These are phyloP conservation scores for Leptopterna dolabrata DNA, from an alignment of 2,888 invertebrate species.

Conservation along the genomic window DNA sequence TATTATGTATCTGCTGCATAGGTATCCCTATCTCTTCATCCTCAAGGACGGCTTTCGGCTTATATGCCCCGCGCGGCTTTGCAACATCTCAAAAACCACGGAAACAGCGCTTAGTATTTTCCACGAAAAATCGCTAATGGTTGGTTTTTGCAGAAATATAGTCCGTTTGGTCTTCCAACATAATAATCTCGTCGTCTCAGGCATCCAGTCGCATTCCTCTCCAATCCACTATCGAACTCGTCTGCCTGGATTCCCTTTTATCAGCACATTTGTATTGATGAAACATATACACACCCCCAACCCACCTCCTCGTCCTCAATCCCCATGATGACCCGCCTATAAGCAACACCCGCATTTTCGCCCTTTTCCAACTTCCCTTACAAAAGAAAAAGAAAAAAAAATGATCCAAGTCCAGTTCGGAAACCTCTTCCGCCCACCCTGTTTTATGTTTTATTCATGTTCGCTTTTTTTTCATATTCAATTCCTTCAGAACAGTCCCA, in stretches of 20 bases:
- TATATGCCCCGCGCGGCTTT: no score
- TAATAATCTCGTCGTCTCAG: no score
- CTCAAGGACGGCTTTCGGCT: no score
- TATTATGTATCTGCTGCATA: no score
- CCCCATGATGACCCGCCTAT: neutral
- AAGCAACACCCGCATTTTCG: neutral
- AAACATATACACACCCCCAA: neutral
- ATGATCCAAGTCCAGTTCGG: constrained; percentile 30
- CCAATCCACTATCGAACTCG: neutral
- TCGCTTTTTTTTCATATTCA: constrained; percentile 42
- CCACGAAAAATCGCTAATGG: no score
- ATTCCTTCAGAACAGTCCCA: constrained; percentile 19
- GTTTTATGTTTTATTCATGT: neutral
- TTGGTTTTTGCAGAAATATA: no score
- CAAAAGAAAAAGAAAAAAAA: neutral
- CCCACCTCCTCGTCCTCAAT: no score
- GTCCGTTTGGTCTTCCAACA: no score
- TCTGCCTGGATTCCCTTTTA: neutral
- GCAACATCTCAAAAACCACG: no score
- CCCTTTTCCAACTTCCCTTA: neutral
- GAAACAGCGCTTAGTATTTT: no score
- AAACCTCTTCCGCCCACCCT: neutral
- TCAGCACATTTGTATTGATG: neutral
- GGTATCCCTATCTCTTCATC: no score
- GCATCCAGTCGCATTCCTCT: no score